Percentiles rank a stretch among this genome's conserved stretches.
Conservation (phyloP, 2,888 invertebrate genomes). For the Galeopsomyia nigrocyanea region DNA sequence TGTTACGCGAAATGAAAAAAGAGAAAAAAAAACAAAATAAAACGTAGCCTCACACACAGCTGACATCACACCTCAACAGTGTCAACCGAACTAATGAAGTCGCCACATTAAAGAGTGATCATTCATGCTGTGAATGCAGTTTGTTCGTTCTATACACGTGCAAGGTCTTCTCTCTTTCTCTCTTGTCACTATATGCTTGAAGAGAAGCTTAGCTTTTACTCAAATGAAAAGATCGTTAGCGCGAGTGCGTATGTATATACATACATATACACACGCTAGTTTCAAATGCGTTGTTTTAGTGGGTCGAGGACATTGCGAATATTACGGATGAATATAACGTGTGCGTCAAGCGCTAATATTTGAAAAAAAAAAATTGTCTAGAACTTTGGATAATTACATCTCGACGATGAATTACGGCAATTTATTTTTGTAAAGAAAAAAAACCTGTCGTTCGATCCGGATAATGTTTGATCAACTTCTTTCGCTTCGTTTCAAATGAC, state of each 20-base stretch:
- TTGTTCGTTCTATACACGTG: constrained; percentile 1
- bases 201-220: neutral
- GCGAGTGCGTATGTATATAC: too few species aligned
- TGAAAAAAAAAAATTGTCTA: too few species aligned
- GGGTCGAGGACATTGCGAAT: too few species aligned
- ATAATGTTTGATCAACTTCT: too few species aligned
- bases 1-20: constrained; percentile 1
- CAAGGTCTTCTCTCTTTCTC: constrained; percentile 24
- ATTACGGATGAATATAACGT: too few species aligned
- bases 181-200: constrained; percentile 1
- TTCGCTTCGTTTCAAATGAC: too few species aligned
- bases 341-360: too few species aligned
- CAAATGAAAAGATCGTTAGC: too few species aligned
- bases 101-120: constrained; percentile 12
- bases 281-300: too few species aligned
- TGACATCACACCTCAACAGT: constrained; percentile 30
- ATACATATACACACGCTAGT: too few species aligned
- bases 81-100: constrained; percentile 3
- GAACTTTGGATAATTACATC: too few species aligned
- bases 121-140: neutral
- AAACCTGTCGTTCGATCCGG: too few species aligned
- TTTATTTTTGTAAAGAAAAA: neutral
- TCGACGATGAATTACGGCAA: neutral
- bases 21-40: constrained; percentile 12
- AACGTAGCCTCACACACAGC: neutral